phyloP scores from a whole-genome alignment of 2,888 invertebrate genomes.

The Oligia fasciuncula region DNA sequence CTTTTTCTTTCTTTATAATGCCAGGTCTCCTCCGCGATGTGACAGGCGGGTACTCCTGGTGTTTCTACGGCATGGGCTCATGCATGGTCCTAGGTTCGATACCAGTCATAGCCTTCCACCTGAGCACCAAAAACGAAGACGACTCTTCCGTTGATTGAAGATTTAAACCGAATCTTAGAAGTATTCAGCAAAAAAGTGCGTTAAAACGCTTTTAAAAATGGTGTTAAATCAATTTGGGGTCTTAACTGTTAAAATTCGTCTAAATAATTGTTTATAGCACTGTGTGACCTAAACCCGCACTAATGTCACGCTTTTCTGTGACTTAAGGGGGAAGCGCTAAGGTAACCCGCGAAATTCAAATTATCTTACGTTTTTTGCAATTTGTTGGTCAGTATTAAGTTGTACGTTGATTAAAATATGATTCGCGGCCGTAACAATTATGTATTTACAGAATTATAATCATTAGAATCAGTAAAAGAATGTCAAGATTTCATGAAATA shows the following conservation, averaged over 20 bases:
- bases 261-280: constrained; percentile 1
- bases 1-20: constrained; percentile 30
- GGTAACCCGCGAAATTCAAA: too few relatives aligned
- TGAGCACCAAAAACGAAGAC: constrained; percentile 84
- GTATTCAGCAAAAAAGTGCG: not conserved
- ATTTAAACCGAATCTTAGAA: not conserved
- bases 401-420: too few relatives aligned
- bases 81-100: constrained; percentile 93
- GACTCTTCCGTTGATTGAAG: constrained; percentile 83
- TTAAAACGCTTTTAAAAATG: constrained; percentile 6
- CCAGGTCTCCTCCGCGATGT: constrained; percentile 91
- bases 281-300: not conserved
- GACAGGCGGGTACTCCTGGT: constrained; percentile 93
- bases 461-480: too few relatives aligned
- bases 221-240: constrained; percentile 16
- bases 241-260: not conserved
- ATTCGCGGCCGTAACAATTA: too few relatives aligned
- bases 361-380: too few relatives aligned
- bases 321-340: too few relatives aligned
- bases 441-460: too few relatives aligned
- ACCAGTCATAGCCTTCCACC: constrained; percentile 90
- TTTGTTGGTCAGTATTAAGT: too few relatives aligned
- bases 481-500: too few relatives aligned
- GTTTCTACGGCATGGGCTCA: constrained; percentile 94
- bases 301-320: not conserved